Percentiles rank a stretch among this genome's conserved stretches.
These are phyloP conservation scores for Carcina quercana DNA, from an alignment of 2,888 invertebrate species.

Conservation along the genomic window DNA sequence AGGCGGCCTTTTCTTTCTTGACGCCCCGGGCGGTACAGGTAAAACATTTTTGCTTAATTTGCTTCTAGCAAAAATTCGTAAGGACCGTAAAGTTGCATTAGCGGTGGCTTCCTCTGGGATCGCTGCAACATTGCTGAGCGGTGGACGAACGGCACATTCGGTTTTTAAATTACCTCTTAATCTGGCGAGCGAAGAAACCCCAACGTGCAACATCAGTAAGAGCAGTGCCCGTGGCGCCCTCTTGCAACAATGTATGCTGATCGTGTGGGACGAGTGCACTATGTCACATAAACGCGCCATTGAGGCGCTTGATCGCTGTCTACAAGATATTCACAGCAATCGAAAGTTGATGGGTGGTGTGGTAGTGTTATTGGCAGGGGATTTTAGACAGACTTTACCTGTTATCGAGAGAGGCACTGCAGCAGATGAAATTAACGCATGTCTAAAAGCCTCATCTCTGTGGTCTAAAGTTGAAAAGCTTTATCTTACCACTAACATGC, in stretches of 20 bases:
- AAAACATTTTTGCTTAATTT: constrained; percentile 30
- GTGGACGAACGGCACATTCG: constrained; percentile 17
- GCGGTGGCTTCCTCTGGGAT: constrained; percentile 29
- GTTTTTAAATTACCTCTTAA: constrained; percentile 20
- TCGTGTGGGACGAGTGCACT: constrained; percentile 24
- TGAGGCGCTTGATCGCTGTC: constrained; percentile 8
- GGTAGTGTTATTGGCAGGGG: constrained; percentile 15
- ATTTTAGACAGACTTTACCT: constrained; percentile 20
- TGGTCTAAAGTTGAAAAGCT: constrained; percentile 19
- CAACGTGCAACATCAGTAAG: constrained; percentile 19
- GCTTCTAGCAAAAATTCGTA: constrained; percentile 25
- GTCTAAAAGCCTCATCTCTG: constrained; percentile 19
- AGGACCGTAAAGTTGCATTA: constrained; percentile 24
- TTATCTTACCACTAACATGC: constrained; percentile 21
- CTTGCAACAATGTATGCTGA: constrained; percentile 17
- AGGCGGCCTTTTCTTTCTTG: constrained; percentile 13
- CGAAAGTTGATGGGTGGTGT: constrained; percentile 8
- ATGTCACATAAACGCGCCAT: constrained; percentile 15
- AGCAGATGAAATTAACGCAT: constrained; percentile 23
- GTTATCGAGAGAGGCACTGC: constrained; percentile 20
- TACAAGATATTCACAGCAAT: constrained; percentile 6
- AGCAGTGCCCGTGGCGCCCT: constrained; percentile 15
- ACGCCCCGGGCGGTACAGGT: constrained; percentile 30
- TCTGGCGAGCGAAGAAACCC: constrained; percentile 16
- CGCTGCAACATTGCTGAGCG: constrained; percentile 30